These are phyloP conservation scores for Drosophila longiperda DNA, from an alignment of 2,888 invertebrate genomes.

Conservation along the genomic window DNA sequence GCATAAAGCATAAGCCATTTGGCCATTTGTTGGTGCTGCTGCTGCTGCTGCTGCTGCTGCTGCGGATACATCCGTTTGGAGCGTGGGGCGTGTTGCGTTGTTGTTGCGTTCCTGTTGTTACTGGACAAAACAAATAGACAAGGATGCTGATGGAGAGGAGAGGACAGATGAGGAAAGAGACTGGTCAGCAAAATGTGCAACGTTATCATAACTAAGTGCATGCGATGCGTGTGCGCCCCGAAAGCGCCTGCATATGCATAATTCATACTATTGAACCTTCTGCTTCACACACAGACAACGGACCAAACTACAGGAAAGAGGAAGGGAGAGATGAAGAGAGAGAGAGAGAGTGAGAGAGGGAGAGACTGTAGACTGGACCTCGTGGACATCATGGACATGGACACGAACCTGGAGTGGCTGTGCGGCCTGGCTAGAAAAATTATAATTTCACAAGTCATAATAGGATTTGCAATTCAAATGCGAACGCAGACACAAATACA, in stretches of 20 bases:
- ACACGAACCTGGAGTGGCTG: conserved; percentile 64
- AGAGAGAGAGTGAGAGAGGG: background rate
- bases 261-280: conserved; percentile 83
- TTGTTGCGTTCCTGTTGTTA: conserved; percentile 45
- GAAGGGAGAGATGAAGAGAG: background rate
- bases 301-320: conserved; percentile 14
- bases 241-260: conserved; percentile 82
- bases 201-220: conserved; percentile 80
- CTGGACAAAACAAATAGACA: conserved; percentile 75
- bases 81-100: conserved; percentile 46
- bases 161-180: conserved; percentile 8
- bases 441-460: conserved; percentile 82
- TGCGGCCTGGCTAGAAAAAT: conserved; percentile 78
- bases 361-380: conserved; percentile 47
- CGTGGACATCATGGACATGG: conserved; percentile 34
- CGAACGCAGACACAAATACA: conserved; percentile 66
- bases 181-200: conserved; percentile 72
- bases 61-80: conserved; percentile 44
- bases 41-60: conserved; percentile 49
- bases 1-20: conserved; percentile 73
- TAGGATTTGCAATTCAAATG: conserved; percentile 83
- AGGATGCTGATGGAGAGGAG: conserved; percentile 48
- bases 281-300: conserved; percentile 49
- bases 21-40: conserved; percentile 52
- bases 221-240: conserved; percentile 76